These are phyloP conservation scores for Mesorhabditis belari DNA, from an alignment of 2,888 invertebrate species.

Conservation along the genomic window DNA sequence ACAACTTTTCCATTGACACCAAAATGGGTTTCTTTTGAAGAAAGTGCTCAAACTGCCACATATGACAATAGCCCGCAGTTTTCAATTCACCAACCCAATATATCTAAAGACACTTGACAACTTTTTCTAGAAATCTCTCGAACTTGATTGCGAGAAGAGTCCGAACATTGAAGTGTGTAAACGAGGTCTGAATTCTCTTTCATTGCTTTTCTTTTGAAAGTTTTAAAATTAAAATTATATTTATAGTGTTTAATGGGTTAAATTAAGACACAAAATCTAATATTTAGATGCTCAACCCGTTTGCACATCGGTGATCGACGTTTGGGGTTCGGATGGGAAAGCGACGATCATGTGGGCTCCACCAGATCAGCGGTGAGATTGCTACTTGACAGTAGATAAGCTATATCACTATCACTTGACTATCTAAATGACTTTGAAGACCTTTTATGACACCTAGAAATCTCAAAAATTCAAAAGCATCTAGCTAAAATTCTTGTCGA, in stretches of 20 bases:
- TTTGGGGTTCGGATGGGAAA: slow-evolving; percentile 32
- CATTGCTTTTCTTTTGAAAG: neutral
- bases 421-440: no score
- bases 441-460: no score
- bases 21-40: no score
- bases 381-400: no score
- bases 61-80: no score
- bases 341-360: slow-evolving; percentile 33
- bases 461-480: no score
- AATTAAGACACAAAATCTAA: neutral
- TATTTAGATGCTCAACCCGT: slow-evolving; percentile 21
- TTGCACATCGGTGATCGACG: slow-evolving; percentile 31
- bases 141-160: slow-evolving; percentile 44
- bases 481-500: no score
- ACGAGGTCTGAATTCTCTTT: slow-evolving; percentile 17
- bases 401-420: no score
- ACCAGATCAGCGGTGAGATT: slow-evolving; percentile 16
- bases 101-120: no score
- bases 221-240: neutral
- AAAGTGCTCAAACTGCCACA: no score
- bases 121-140: slow-evolving; percentile 41
- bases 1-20: no score
- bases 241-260: neutral
- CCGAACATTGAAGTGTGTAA: slow-evolving; percentile 33
- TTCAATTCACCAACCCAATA: no score